Conservation (phyloP, 2,113 vertebrate species). For the Caretta caretta region DNA sequence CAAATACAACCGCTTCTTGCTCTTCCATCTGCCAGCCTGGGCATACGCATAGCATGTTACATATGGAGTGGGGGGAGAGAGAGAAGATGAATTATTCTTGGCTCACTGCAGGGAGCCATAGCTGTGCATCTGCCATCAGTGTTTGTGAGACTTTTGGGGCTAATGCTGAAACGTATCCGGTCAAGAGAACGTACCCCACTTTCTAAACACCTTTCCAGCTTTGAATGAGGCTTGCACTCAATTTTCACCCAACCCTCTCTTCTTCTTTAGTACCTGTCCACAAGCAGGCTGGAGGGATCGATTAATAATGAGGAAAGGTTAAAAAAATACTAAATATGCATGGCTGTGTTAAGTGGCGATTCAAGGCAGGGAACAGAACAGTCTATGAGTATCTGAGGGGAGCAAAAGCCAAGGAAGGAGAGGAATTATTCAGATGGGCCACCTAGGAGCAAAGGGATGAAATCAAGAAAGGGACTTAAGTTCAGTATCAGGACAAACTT, state of each 20-base stretch:
- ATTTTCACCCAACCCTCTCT: slow-evolving; percentile 19
- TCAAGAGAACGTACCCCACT: slow-evolving; percentile 8
- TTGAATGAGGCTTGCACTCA: background rate
- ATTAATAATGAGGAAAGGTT: background rate
- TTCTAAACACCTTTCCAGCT: slow-evolving; percentile 31
- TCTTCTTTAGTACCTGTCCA: slow-evolving; percentile 40
- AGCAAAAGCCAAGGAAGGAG: background rate
- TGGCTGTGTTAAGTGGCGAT: background rate
- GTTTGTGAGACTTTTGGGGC: background rate
- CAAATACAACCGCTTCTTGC: background rate
- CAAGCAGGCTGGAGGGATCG: slow-evolving; percentile 34
- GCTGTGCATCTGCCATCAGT: slow-evolving; percentile 31
- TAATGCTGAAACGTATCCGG: background rate
- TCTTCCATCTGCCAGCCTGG: slow-evolving; percentile 48
- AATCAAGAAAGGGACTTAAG: background rate
- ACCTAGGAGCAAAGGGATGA: background rate
- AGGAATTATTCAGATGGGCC: background rate
- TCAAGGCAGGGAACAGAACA: background rate
- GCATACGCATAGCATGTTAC: slow-evolving; percentile 3
- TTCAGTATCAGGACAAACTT: background rate
- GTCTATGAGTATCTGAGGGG: background rate
- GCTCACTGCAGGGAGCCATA: background rate
- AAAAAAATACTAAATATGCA: background rate
- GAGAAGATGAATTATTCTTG: slow-evolving; percentile 14
- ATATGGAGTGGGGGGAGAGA: background rate